Evolutionary conservation across 2,113 vertebrate species (phyloP).

Genomic region (Psettodes erumei): DNA sequence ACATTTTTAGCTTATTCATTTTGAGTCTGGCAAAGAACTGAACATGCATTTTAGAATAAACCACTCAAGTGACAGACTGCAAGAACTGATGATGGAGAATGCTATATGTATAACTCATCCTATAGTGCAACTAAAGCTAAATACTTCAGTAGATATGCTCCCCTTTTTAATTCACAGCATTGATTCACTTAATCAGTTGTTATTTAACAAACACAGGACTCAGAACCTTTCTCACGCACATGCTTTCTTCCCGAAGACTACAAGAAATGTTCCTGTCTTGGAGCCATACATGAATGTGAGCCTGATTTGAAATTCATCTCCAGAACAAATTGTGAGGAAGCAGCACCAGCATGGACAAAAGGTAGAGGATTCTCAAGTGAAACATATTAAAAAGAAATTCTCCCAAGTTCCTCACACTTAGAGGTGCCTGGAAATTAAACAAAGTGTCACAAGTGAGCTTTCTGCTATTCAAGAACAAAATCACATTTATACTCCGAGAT

Average conservation of each 20-base stretch:
- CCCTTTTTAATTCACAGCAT: conserved; percentile 11
- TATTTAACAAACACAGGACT: conserved; percentile 20
- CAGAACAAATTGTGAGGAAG: background rate
- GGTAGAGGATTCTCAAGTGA: background rate
- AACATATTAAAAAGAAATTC: background rate
- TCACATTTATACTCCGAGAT: background rate
- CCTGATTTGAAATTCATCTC: conserved; percentile 15
- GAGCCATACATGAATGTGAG: background rate
- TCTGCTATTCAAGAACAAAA: background rate
- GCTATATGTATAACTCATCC: too few species aligned
- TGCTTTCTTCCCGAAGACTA: conserved; percentile 14
- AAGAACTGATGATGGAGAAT: conserved; percentile 27
- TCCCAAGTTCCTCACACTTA: background rate
- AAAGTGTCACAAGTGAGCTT: background rate
- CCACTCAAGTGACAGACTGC: conserved; percentile 36
- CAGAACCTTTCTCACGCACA: background rate
- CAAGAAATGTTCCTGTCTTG: background rate
- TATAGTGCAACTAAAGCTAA: background rate
- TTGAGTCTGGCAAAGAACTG: conserved; percentile 22
- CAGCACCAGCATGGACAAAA: background rate
- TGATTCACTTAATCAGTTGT: conserved; percentile 2
- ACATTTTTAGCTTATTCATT: conserved; percentile 37
- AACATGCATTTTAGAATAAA: conserved; percentile 41
- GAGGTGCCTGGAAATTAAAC: background rate
- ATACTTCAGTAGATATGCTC: conserved; percentile 6